These are phyloP conservation scores for Sitobion miscanthi DNA, from an alignment of 1,140 invertebrate species.

Conservation along the genomic window DNA sequence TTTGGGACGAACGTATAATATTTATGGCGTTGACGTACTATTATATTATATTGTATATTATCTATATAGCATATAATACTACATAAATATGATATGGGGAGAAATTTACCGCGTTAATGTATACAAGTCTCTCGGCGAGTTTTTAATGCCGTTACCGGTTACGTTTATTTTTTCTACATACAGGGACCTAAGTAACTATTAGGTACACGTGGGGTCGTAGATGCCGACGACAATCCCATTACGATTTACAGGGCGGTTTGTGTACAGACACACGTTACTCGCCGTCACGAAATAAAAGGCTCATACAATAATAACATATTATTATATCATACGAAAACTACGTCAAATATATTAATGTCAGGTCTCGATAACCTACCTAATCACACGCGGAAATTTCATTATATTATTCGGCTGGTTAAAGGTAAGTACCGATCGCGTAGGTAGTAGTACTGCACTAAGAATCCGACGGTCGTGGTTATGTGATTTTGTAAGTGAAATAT, in stretches of 20 bases:
- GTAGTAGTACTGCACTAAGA: not conserved
- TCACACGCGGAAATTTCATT: not conserved
- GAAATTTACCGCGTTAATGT: not conserved
- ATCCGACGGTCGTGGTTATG: not conserved
- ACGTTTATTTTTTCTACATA: not conserved
- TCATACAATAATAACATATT: not conserved
- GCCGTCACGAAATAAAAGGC: not conserved
- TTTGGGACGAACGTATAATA: not conserved
- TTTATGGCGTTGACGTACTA: not conserved
- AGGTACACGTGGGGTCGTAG: not conserved
- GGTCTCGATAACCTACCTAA: not conserved
- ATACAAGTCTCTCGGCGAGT: not conserved
- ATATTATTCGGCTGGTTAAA: too few relatives aligned
- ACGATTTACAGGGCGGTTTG: constrained; percentile 8
- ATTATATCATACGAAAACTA: not conserved
- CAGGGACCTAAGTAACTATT: not conserved
- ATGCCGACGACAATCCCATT: constrained; percentile 61
- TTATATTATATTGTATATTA: not conserved
- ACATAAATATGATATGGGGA: not conserved
- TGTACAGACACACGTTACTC: not conserved
- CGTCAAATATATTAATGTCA: not conserved
- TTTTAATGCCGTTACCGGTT: not conserved
- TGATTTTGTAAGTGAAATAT: not conserved
- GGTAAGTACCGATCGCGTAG: not conserved
- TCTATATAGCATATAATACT: not conserved